phyloP scores from a whole-genome alignment of 2,797 vertebrate species.

The Rhinella marina region DNA sequence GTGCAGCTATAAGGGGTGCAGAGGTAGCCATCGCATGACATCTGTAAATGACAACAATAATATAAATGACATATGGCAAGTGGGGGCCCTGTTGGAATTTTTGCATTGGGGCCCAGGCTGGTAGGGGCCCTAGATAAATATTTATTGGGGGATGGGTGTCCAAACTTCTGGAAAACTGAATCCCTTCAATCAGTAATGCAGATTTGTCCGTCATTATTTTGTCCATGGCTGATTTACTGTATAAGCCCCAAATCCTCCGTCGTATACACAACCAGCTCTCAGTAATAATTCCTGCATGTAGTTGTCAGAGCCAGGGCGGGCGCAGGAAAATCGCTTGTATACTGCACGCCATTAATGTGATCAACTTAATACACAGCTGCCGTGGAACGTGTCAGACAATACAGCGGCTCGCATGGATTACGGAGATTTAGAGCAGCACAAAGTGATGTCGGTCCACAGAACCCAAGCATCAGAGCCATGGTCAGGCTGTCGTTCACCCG shows the following conservation, averaged over 20 bases:
- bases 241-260: not conserved
- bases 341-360: conserved; percentile 31
- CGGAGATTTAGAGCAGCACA: not conserved
- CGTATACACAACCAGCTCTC: not conserved
- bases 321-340: conserved; percentile 20
- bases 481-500: not conserved
- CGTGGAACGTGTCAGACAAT: conserved; percentile 21
- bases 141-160: not conserved
- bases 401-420: conserved; percentile 4
- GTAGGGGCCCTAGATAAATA: not conserved
- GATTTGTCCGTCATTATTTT: not conserved
- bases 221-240: not conserved
- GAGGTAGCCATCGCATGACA: too few species aligned
- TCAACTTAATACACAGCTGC: conserved; percentile 19
- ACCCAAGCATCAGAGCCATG: not conserved
- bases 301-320: conserved; percentile 6
- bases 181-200: not conserved
- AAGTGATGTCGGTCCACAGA: not conserved
- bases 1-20: too few species aligned
- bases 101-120: too few species aligned
- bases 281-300: not conserved
- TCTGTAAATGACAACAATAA: too few species aligned
- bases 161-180: not conserved
- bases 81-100: not conserved
- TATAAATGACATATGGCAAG: not conserved